phyloP scores from a whole-genome alignment of 2,888 invertebrate species.

The Conus canariensis region DNA sequence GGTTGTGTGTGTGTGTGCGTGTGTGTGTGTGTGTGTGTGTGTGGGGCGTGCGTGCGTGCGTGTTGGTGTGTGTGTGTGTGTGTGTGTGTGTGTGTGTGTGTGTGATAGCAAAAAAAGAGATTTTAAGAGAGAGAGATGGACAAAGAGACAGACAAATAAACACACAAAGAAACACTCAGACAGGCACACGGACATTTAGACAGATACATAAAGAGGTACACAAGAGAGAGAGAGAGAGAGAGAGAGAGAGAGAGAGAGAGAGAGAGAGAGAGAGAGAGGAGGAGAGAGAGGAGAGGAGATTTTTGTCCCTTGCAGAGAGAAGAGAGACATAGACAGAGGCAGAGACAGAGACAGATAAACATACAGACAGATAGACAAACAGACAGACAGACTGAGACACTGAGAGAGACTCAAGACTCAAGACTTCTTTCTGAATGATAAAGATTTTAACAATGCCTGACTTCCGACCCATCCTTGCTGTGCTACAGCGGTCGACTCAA shows the following conservation, averaged over 20 bases:
- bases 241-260: not conserved
- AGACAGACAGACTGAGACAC: too few species aligned
- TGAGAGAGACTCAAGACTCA: too few species aligned
- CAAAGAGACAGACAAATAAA: too few species aligned
- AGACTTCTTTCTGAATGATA: too few species aligned
- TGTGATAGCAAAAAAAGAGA: too few species aligned
- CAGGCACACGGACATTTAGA: too few species aligned
- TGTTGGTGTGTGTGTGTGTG: constrained; percentile 4
- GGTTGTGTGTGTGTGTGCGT: not conserved
- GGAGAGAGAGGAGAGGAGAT: not conserved
- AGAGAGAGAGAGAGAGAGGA: not conserved
- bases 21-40: not conserved
- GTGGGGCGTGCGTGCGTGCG: not conserved
- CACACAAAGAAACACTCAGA: too few species aligned
- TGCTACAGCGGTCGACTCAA: too few species aligned
- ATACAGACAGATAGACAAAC: not conserved
- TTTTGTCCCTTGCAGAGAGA: too few species aligned
- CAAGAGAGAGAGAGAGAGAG: not conserved
- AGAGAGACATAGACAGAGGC: not conserved
- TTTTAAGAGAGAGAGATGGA: too few species aligned
- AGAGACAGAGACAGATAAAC: not conserved
- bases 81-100: not conserved
- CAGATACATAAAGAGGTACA: not conserved
- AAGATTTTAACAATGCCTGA: too few species aligned
- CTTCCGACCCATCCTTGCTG: too few species aligned